These are phyloP conservation scores for Gavialis gangeticus DNA, from an alignment of 2,113 vertebrate genomes.

Conservation along the genomic window DNA sequence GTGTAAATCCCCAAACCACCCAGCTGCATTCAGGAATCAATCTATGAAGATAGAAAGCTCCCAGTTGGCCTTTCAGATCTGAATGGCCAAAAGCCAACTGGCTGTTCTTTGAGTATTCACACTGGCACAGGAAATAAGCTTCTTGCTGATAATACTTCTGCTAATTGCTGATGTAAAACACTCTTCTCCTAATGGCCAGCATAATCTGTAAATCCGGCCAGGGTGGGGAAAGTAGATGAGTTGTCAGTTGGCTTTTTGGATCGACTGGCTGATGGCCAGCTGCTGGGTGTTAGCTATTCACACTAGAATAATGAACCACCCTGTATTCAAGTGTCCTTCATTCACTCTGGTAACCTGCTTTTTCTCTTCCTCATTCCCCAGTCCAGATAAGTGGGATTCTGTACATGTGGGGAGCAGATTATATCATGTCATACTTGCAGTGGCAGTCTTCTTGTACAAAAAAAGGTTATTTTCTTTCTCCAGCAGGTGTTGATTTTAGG, in stretches of 20 bases:
- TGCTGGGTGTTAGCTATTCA: neutral
- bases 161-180: neutral
- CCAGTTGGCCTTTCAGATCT: neutral
- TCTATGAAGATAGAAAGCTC: neutral
- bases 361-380: neutral
- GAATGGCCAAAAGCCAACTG: neutral
- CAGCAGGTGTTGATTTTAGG: neutral
- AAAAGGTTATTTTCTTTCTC: neutral
- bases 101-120: neutral
- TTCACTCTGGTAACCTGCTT: neutral
- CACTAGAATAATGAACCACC: neutral
- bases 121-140: neutral
- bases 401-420: neutral
- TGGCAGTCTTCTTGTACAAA: neutral
- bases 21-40: neutral
- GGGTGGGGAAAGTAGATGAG: neutral
- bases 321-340: accelerated
- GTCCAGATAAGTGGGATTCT: neutral
- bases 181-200: neutral
- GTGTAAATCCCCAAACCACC: neutral
- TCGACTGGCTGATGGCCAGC: neutral
- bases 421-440: neutral
- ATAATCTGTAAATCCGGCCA: neutral
- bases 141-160: neutral
- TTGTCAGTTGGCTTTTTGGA: neutral